Base-by-base conservation (phyloP, 35 echinoderm and acorn worm species). In the Anneissia japonica region DNA sequence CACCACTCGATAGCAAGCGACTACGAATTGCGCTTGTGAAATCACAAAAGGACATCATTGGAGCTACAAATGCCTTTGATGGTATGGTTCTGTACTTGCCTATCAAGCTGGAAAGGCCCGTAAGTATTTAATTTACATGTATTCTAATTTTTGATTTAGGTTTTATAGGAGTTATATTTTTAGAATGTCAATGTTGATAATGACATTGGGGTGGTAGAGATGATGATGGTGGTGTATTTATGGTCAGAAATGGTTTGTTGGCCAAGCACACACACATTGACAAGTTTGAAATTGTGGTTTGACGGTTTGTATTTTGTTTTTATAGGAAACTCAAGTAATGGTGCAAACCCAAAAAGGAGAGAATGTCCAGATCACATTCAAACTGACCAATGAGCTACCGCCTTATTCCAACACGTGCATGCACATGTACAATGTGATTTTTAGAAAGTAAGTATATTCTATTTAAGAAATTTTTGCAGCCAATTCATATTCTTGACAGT, bases 401-500 rank as follows among this genome's bases (percentile, higher is more conserved):
- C 92, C 95, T 36, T 90, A 46, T 17, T 88, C 88, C 34, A 43
- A 86, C 29, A 84, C 77, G 51, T 88, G 88, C 45, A 39, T 98
- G 23, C 92, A 93, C 10, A 82, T 98, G 32, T 98, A 94, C 89
- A 93, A 93, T 32, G 84, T 98, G 36, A 88, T 98, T 6, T 98
- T 98, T 39, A 88, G 88, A 37, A 93, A 89, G 95, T 98, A 80
- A 93, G 94, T 85, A 31, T 16, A 74, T 39, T 82, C 33, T 21
- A 35, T 83, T 0, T 37, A 26, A n/a, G n/a, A n/a, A n/a, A n/a
- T n/a, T n/a, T n/a, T n/a, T n/a, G n/a, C n/a, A n/a, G n/a, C n/a
- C n/a, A n/a, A n/a, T n/a, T n/a, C n/a, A n/a, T n/a, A n/a, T n/a
- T n/a, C n/a, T n/a, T n/a, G n/a, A n/a, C n/a, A n/a, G n/a, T n/a